phyloP scores from a whole-genome alignment of 2,113 vertebrate genomes.

The Sterrhoptilus dennistouni region DNA sequence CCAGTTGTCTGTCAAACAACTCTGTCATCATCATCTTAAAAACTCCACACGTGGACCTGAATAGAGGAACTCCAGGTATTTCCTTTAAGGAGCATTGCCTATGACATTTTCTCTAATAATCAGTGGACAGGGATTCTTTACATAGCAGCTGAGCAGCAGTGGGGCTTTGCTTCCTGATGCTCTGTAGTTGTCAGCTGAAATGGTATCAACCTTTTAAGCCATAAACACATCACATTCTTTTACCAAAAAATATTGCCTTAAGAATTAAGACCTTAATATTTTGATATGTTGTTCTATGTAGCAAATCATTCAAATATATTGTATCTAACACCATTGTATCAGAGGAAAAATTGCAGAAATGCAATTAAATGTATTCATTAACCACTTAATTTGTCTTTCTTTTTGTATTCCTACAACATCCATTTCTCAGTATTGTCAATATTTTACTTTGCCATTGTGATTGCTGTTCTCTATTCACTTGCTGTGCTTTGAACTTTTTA shows the following conservation, averaged over 20 bases:
- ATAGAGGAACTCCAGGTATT: background rate
- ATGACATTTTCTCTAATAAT: background rate
- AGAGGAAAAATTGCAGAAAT: background rate
- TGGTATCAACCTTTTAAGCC: background rate
- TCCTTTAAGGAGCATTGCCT: background rate
- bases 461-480: background rate
- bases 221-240: background rate
- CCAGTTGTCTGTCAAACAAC: background rate
- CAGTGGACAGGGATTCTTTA: background rate
- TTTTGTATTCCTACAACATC: background rate
- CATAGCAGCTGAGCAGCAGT: background rate
- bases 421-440: background rate
- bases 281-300: background rate
- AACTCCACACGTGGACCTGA: background rate
- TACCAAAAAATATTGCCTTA: background rate
- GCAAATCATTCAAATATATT: background rate
- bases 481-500: background rate
- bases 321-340: background rate
- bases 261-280: background rate
- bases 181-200: background rate
- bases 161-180: background rate
- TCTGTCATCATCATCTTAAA: background rate
- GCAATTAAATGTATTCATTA: background rate
- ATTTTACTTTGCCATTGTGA: background rate
- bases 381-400: background rate